Evolutionary conservation across 1,140 invertebrate genomes (phyloP).

Genomic region (Ladona fulva): DNA sequence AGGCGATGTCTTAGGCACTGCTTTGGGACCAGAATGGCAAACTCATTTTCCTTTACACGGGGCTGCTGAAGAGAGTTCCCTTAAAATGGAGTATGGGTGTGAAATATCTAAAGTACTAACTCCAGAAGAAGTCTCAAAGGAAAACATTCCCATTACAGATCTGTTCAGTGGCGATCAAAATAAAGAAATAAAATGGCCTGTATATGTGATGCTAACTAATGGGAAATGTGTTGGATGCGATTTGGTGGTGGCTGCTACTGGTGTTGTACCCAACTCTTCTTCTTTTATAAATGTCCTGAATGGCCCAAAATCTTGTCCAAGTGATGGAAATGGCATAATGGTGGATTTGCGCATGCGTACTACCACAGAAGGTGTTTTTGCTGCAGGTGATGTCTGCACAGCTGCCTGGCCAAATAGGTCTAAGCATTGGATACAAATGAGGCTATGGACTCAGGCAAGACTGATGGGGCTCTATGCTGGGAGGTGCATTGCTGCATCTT

Average conservation of each 20-base stretch:
- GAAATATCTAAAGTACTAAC: slow-evolving; percentile 46
- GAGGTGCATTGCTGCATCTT: slow-evolving; percentile 70
- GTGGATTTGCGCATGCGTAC: slow-evolving; percentile 86
- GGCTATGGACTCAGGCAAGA: slow-evolving; percentile 94
- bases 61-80: slow-evolving; percentile 33
- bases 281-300: slow-evolving; percentile 41
- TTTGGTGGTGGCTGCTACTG: slow-evolving; percentile 91
- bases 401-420: slow-evolving; percentile 54
- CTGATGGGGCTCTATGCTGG: slow-evolving; percentile 95
- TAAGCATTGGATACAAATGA: slow-evolving; percentile 90
- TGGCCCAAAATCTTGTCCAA: slow-evolving; percentile 41
- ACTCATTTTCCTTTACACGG: slow-evolving; percentile 55
- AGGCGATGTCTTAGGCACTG: slow-evolving; percentile 53
- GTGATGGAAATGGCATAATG: slow-evolving; percentile 60
- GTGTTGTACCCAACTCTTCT: slow-evolving; percentile 65
- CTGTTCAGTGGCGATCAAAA: slow-evolving; percentile 12
- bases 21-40: slow-evolving; percentile 94
- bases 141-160: neutral
- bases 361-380: slow-evolving; percentile 68
- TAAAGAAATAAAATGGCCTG: slow-evolving; percentile 47
- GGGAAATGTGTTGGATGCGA: slow-evolving; percentile 72
- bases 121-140: slow-evolving; percentile 31
- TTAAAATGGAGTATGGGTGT: slow-evolving; percentile 55
- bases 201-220: slow-evolving; percentile 67
- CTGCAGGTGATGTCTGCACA: slow-evolving; percentile 88